Evolutionary conservation across 2,797 vertebrate genomes (phyloP), one percentile per base, ranked within the genome.

Genomic region (Lemur catta): DNA sequence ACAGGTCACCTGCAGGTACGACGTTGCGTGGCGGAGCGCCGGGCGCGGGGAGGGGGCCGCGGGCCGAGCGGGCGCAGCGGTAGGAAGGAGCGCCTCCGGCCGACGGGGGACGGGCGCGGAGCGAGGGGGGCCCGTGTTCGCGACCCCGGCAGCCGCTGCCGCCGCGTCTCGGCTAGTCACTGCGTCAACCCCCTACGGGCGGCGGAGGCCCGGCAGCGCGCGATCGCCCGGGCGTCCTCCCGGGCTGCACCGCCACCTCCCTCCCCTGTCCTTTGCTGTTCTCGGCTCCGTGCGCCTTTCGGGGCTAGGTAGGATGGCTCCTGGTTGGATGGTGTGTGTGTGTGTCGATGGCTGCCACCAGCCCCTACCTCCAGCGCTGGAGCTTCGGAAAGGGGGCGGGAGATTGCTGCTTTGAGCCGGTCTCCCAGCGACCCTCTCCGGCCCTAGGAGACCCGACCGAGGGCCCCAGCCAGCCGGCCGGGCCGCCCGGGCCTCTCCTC

Each of bases 1-100:
- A 98, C 99, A 99, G 98, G 99, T 99, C 98, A 99, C 99, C 98
- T 99, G 99, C 99, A 99, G 99, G 99, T 99, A 95, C 98, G 89
- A 79, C 92, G 96, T 82, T 57, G 72, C 48, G 95, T 75, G 65
- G 55, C 75, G 33, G 63, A n/a, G 90, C 92, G 92, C 55, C 33
- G 55, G 76, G 57, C 48, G 80, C n/a, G 4, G 93, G 96, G 88
- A 52, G 71, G 91, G 71, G 43, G 93, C 90, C 11, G 43, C 30
- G 1, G 24, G 20, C 52, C 0, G 61, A 67, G 76, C 41, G 65
- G 6, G 35, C 30, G 63, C 57, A 55, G 52, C 76, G 61, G 71
- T 84, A 33, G 55, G 71, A 28, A 35, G 50, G 38, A 88, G 55
- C 41, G 85, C 41, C 14, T 20, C 89, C 38, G 95, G 84, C 85